phyloP scores from a whole-genome alignment of 2,113 vertebrate species.

The Ailurus styani region DNA sequence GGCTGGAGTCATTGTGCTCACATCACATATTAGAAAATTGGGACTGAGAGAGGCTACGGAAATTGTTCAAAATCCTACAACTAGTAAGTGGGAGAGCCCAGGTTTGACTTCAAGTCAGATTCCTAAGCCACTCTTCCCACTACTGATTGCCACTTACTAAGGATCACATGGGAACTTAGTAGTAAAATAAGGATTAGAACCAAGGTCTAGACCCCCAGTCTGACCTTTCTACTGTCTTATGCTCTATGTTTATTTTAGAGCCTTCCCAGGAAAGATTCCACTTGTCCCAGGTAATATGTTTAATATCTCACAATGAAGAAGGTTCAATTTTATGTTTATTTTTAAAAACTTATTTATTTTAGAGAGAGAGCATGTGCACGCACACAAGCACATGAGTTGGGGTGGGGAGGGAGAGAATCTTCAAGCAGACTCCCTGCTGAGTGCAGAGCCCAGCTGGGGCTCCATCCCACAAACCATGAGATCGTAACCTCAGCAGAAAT shows the following conservation, averaged over 20 bases:
- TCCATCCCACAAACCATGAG: no score
- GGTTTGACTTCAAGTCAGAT: not conserved
- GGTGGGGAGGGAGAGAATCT: no score
- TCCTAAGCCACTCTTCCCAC: not conserved
- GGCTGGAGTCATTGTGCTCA: not conserved
- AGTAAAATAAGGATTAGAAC: not conserved
- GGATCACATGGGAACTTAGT: not conserved
- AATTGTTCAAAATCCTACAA: not conserved
- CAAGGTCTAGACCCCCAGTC: not conserved
- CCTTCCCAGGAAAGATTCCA: not conserved
- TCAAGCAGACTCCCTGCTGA: no score
- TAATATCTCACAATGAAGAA: not conserved
- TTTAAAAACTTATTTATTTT: no score
- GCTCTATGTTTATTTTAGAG: not conserved
- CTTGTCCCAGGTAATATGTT: not conserved
- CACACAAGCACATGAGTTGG: no score
- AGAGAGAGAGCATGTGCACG: no score
- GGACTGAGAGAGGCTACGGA: not conserved
- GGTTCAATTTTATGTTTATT: not conserved
- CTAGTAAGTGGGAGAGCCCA: not conserved
- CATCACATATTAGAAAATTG: not conserved
- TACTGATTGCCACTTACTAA: not conserved
- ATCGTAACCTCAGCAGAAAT: no score
- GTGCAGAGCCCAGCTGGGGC: no score
- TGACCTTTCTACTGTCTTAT: not conserved